A percentile compares a stretch with the other conserved stretches of the same genome.
Evolutionary conservation across 1,140 invertebrate genomes (phyloP).

Genomic region (Cataglyphis hispanica): DNA sequence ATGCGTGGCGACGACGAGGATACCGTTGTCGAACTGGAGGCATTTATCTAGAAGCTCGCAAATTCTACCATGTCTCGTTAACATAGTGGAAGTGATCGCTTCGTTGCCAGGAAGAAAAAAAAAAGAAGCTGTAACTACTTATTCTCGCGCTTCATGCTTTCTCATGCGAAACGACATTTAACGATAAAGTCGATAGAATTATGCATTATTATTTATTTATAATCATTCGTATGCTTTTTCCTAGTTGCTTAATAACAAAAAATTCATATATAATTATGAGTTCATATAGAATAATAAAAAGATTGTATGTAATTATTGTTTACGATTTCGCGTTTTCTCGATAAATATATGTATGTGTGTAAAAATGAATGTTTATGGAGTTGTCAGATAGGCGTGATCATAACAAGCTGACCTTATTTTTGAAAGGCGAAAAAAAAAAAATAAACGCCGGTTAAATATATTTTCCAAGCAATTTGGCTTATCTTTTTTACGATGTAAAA

Average conservation of each 20-base stretch:
- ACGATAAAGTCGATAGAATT: slow-evolving; percentile 10
- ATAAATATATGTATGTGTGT: not conserved
- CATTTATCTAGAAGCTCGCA: slow-evolving; percentile 39
- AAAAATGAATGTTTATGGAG: slow-evolving; percentile 11
- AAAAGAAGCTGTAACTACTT: not conserved
- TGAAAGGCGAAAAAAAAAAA: not conserved
- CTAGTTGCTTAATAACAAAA: too few species aligned
- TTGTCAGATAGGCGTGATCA: not conserved
- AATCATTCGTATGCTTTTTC: too few species aligned
- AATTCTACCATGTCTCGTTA: slow-evolving; percentile 52
- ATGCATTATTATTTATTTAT: slow-evolving; percentile 25
- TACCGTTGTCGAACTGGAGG: slow-evolving; percentile 43
- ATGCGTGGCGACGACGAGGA: slow-evolving; percentile 2
- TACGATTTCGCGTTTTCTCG: not conserved
- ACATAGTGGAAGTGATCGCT: slow-evolving; percentile 13
- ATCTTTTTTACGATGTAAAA: slow-evolving; percentile 35
- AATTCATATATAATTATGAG: too few species aligned
- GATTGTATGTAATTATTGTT: slow-evolving; percentile 16
- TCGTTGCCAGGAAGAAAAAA: not conserved
- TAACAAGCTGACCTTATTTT: not conserved
- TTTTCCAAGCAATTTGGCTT: slow-evolving; percentile 27
- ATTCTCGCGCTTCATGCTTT: slow-evolving; percentile 16
- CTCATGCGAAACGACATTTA: slow-evolving; percentile 44
- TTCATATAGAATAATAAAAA: too few species aligned
- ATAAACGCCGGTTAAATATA: not conserved